phyloP scores from a whole-genome alignment of 2,888 invertebrate species.

The Plebejus anna region DNA sequence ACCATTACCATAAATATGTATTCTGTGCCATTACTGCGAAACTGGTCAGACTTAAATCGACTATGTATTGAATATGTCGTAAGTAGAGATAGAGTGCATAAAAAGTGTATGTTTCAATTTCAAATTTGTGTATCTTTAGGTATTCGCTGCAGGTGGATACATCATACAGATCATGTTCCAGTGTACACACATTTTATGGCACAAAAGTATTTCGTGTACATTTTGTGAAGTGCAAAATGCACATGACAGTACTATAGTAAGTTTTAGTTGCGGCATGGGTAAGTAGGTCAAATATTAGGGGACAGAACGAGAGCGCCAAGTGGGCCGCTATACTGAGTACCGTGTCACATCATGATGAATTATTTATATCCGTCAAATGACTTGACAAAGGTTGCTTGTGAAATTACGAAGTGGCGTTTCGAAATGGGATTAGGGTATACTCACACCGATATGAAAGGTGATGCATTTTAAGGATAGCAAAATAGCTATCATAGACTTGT shows the following conservation, averaged over 20 bases:
- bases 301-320: conserved; percentile 64
- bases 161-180: no score
- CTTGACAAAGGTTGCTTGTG: conserved; percentile 9
- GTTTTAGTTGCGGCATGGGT: conserved; percentile 32
- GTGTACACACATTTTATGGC: not conserved
- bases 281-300: conserved; percentile 73
- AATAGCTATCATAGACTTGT: no score
- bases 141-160: no score
- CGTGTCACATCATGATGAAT: conserved; percentile 52
- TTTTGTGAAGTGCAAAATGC: not conserved
- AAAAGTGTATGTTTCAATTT: no score
- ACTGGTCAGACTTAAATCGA: no score
- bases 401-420: not conserved
- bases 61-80: no score
- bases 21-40: no score
- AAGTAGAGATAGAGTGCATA: no score
- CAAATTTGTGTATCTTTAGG: no score
- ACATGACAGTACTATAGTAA: not conserved
- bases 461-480: not conserved
- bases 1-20: no score
- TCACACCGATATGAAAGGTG: not conserved
- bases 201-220: not conserved
- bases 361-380: conserved; percentile 42
- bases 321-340: conserved; percentile 52
- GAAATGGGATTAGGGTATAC: not conserved